These are phyloP conservation scores for Ascidia mentula DNA, from an alignment of 23 tunicate species.

Conservation along the genomic window DNA sequence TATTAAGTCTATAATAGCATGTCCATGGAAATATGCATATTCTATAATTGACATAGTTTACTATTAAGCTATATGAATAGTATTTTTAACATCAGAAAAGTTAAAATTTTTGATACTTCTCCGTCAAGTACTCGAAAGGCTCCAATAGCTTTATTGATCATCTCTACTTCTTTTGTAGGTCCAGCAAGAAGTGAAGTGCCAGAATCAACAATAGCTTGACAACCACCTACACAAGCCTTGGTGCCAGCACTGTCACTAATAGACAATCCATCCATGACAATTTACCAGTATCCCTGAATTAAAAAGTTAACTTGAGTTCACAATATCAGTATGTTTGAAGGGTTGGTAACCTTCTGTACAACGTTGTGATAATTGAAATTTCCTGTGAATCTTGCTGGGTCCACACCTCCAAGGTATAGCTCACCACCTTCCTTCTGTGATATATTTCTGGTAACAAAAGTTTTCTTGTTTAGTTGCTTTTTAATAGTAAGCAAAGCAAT, in stretches of 20 bases:
- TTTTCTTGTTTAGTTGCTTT: no score
- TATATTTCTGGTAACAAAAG: no score
- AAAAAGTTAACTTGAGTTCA: background rate
- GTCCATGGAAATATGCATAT: no score
- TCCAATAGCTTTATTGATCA: constrained; percentile 89
- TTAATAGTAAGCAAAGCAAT: no score
- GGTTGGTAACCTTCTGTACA: constrained; percentile 24
- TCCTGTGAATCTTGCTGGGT: constrained; percentile 43
- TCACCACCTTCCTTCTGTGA: constrained; percentile 77
- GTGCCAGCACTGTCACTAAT: constrained; percentile 12
- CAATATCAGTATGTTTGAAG: background rate
- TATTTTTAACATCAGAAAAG: background rate
- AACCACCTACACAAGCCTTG: constrained; percentile 54
- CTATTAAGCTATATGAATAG: background rate
- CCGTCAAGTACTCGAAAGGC: constrained; percentile 66
- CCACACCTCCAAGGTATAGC: constrained; percentile 70
- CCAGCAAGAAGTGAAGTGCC: constrained; percentile 97
- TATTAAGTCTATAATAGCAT: background rate
- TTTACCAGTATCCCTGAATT: constrained; percentile 90
- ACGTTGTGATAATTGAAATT: constrained; percentile 54
- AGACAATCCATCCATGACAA: constrained; percentile 52
- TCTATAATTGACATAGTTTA: no score
- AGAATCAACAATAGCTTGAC: constrained; percentile 89
- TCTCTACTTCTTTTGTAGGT: constrained; percentile 65
- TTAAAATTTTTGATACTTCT: constrained; percentile 42